Conservation (phyloP, 2,888 invertebrate species). For the Apamea monoglypha region DNA sequence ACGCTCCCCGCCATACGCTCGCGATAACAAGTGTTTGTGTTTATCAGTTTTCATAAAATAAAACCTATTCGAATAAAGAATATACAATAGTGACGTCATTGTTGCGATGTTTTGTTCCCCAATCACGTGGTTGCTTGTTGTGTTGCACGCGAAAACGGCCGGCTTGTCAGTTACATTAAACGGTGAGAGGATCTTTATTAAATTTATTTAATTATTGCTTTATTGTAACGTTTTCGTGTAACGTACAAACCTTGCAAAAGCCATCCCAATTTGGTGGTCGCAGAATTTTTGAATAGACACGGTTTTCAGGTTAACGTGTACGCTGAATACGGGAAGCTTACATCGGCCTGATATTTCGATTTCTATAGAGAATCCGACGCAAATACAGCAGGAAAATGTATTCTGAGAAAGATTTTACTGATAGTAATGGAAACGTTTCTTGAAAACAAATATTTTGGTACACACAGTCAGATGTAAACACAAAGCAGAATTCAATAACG, state of each 20-base stretch:
- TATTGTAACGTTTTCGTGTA: background rate
- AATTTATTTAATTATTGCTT: conserved; percentile 33
- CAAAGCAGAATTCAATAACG: conserved; percentile 31
- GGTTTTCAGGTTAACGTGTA: background rate
- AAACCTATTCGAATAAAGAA: conserved; percentile 45
- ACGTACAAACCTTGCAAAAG: background rate
- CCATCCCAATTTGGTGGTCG: background rate
- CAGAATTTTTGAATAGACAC: conserved; percentile 8
- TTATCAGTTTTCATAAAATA: conserved; percentile 64
- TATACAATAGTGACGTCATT: conserved; percentile 54
- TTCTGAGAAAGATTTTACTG: conserved; percentile 31
- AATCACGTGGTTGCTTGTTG: conserved; percentile 53
- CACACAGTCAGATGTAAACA: conserved; percentile 30
- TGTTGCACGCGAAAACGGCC: conserved; percentile 64
- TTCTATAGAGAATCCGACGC: conserved; percentile 13
- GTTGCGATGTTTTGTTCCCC: conserved; percentile 74
- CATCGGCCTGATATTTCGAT: conserved; percentile 32
- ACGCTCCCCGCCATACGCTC: conserved; percentile 62
- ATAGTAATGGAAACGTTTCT: conserved; percentile 5
- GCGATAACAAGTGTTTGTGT: conserved; percentile 76
- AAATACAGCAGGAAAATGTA: conserved; percentile 28
- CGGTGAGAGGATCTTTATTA: conserved; percentile 68
- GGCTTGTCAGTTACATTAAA: conserved; percentile 69
- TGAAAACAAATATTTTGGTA: conserved; percentile 45
- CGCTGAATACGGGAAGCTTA: conserved; percentile 20